Evolutionary conservation across 1,140 invertebrate genomes (phyloP).

Genomic region (Caenorhabditis elegans): WBcel235 BX284604.4:4459501-4460000

Average conservation of each 20-base stretch:
- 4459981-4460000: not conserved
- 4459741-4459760: too few relatives aligned
- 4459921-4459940: constrained; percentile 2
- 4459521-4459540: too few relatives aligned
- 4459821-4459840: not conserved
- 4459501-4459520: too few relatives aligned
- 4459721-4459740: not conserved
- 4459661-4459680: not conserved
- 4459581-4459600: too few relatives aligned
- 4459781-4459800: constrained; percentile 11
- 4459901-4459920: not conserved
- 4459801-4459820: not conserved
- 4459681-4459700: constrained; percentile 12
- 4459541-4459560: too few relatives aligned
- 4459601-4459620: too few relatives aligned
- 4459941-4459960: not conserved
- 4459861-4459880: not conserved
- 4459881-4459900: not conserved
- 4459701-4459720: not conserved
- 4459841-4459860: constrained; percentile 13
- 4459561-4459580: too few relatives aligned
- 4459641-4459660: not conserved
- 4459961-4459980: not conserved
- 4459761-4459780: not conserved
- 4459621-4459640: not conserved